Evolutionary conservation across 2,113 vertebrate species (phyloP), one percentile per base, ranked within the genome.

Genomic region (Platycercus adscitus): DNA sequence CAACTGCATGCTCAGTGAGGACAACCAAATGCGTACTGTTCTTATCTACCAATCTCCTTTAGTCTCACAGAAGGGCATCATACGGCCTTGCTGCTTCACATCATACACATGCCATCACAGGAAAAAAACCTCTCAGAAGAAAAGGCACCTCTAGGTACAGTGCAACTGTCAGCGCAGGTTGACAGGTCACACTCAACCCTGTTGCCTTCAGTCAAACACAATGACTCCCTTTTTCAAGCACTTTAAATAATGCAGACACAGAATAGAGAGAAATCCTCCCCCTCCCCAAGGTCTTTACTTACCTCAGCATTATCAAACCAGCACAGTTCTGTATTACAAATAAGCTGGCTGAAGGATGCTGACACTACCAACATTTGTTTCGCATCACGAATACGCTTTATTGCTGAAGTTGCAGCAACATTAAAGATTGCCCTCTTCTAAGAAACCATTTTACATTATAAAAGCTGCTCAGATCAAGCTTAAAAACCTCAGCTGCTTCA

Each of bases 301-400:
- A 26, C 3, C 21, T 44, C 52, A 50, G 13, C 21, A 11, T 35
- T 20, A 31, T 5, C 70, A 61, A 33, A 65, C 9, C 28, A 84
- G 12, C 9, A 35, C 7, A 39, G 18, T 10, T 43, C n/a, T 15
- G 3, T 3, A 28, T 3, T 20, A 53, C 3, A 1, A 78, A 31
- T 4, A 76, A 52, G 21, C 16, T 56, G 3, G 26, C 33, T 64
- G 14, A 82, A 33, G 28, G 78, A n/a, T 0, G 4, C 0, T 63
- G 71, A 64, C 41, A 26, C 4, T 4, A 53, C 4, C 11, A 44
- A 11, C 49, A 49, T 23, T 47, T 13, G 20, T 26, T 44, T 19
- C 37, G 39, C 29, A 23, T 19, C 13, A 25, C 0, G 1, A 78
- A 53, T 28, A 10, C 0, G 0, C 11, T 28, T 61, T 11, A 20